Percentiles rank a stretch among this genome's conserved stretches.
Evolutionary conservation across 2,113 vertebrate species (phyloP).

Genomic region (Pelecanus crispus): DNA sequence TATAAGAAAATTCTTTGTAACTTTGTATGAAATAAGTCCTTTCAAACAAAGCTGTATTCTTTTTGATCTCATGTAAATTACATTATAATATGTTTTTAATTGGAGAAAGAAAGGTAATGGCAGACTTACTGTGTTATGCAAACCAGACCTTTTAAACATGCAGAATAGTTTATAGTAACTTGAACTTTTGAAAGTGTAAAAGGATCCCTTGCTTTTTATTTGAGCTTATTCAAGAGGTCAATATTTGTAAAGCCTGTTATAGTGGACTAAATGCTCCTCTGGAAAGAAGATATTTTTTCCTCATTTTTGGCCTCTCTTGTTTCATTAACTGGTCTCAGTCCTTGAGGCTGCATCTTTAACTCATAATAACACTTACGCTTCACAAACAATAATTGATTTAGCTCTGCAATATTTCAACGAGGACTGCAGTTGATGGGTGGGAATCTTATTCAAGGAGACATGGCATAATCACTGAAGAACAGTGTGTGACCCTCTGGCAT

Average conservation of each 20-base stretch:
- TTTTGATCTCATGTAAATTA: not conserved
- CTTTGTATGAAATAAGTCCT: not conserved
- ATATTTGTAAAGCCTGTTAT: not conserved
- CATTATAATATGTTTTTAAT: not conserved
- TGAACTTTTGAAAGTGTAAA: not conserved
- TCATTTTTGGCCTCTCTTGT: not conserved
- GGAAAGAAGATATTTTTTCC: not conserved
- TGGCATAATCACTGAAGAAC: not conserved
- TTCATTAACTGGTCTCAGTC: not conserved
- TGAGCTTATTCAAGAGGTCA: not conserved
- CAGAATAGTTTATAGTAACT: not conserved
- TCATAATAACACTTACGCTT: not conserved
- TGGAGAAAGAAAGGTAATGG: not conserved
- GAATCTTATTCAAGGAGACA: not conserved
- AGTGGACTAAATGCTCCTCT: not conserved
- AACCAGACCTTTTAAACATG: not conserved
- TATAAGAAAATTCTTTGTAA: not conserved
- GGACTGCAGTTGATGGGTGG: not conserved
- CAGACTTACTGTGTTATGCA: not conserved
- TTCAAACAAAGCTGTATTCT: not conserved
- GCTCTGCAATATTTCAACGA: not conserved
- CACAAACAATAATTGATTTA: not conserved
- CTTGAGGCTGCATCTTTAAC: not conserved
- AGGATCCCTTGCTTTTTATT: not conserved
- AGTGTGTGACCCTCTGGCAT: not conserved